Base-by-base conservation (phyloP, 2,888 invertebrate species). In the Cryptocephalus moraei region DNA sequence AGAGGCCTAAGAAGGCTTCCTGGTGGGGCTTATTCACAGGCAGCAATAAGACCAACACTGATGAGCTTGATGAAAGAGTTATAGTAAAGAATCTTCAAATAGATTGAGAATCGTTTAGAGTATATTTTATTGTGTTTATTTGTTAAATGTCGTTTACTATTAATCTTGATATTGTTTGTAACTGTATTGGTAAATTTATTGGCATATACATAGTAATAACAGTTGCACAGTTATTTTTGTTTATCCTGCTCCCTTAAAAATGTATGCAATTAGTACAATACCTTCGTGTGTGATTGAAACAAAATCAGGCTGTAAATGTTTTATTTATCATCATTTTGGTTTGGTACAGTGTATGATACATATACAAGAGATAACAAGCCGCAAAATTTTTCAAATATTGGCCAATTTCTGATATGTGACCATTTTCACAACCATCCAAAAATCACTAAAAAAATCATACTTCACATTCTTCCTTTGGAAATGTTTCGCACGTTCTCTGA, bases 341-440 rank as follows among this genome's bases (percentile, higher is more conserved):
- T 67, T 66, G 64, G 64, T 68, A 68, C 67, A 68, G 63, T 66
- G 67, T 68, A 68, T 68, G 60, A 67, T 68, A 68, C 67, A 68
- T 67, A 62, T 52, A 56, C 58, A 57, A 60, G 60, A 60, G 58
- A 60, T 62, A 65, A 66, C 63, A 65, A 64, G 65, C 64, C 60
- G 58, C 62, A 55, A 56, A 55, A 53, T 49, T 45, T 52, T 48
- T 50, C 55, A 55, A 55, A 55, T 51, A 45, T 52, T 55, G 60
- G 59, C 59, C 60, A 59, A 56, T 51, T 54, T 58, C 57, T 63
- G 63, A 65, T 65, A 65, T 64, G 63, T 65, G 63, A 62, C 63
- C 63, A 56, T 54, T 52, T 57, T 62, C 63, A 64, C 63, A 64
- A 63, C 64, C 63, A 57, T 57, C 51, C 53, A 56, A 46, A 43